These are phyloP conservation scores for Lasiommata megera DNA, from an alignment of 2,888 invertebrate species.

Conservation along the genomic window DNA sequence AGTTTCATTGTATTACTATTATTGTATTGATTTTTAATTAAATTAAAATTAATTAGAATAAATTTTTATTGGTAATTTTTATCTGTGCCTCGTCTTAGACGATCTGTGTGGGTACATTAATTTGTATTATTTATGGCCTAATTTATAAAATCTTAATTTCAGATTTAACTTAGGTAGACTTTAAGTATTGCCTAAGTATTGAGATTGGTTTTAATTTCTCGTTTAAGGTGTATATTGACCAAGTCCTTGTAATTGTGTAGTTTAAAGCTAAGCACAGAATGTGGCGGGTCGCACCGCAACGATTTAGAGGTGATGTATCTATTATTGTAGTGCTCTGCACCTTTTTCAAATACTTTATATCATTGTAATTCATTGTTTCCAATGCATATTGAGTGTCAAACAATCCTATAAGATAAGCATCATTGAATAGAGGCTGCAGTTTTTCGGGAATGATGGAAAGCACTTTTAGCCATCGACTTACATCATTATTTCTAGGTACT, in stretches of 20 bases:
- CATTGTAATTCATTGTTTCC: too few species aligned
- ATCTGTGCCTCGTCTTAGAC: slow-evolving; percentile 30
- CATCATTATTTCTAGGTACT: too few species aligned
- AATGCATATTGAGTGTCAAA: too few species aligned
- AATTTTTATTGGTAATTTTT: slow-evolving; percentile 25
- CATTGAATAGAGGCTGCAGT: too few species aligned
- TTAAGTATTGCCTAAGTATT: slow-evolving; percentile 49
- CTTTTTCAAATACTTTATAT: too few species aligned
- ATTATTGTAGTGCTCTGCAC: too few species aligned
- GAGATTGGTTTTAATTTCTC: slow-evolving; percentile 15
- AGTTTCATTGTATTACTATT: slow-evolving; percentile 26
- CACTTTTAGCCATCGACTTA: too few species aligned
- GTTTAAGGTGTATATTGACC: slow-evolving; percentile 46
- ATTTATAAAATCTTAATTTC: slow-evolving; percentile 36
- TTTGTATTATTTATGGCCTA: slow-evolving; percentile 42
- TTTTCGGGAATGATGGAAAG: too few species aligned
- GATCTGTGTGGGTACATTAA: slow-evolving; percentile 30
- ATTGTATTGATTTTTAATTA: slow-evolving; percentile 23
- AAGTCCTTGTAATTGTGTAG: slow-evolving; percentile 57
- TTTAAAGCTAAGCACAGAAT: slow-evolving; percentile 36
- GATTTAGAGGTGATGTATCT: background rate
- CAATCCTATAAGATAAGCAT: too few species aligned
- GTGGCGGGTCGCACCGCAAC: background rate
- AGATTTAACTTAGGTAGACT: slow-evolving; percentile 40
- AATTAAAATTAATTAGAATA: slow-evolving; percentile 25